These are phyloP conservation scores for Odontamblyopus rebecca DNA, from an alignment of 2,797 vertebrate genomes.

Conservation along the genomic window DNA sequence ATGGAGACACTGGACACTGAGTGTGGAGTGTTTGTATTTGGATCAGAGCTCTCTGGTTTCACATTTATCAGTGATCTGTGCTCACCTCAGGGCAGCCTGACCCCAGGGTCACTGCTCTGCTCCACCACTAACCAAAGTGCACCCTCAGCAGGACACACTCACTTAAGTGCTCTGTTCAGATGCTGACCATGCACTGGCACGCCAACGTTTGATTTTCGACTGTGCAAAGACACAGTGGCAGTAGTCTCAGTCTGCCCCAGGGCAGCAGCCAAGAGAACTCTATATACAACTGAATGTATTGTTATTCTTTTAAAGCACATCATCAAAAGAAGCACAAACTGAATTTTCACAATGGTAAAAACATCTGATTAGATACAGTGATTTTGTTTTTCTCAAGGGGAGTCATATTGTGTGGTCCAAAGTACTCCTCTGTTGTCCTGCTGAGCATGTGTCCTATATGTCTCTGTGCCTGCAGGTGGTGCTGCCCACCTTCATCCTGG, in stretches of 20 bases:
- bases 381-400: no score
- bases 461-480: conserved; percentile 81
- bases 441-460: background rate
- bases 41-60: conserved; percentile 62
- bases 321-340: background rate
- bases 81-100: conserved; percentile 25
- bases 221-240: no score
- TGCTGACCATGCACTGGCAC: no score
- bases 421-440: background rate
- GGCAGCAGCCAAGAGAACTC: no score
- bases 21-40: conserved; percentile 41
- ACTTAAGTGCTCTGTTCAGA: no score
- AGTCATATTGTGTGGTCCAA: no score
- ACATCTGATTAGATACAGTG: no score
- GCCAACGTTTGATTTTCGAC: no score
- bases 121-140: background rate
- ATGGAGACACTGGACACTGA: conserved; percentile 28
- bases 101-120: conserved; percentile 5
- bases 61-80: conserved; percentile 41
- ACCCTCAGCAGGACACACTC: background rate
- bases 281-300: no score
- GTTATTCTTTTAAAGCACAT: background rate
- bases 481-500: conserved; percentile 96
- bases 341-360: no score
- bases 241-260: no score